Evolutionary conservation across 2,888 invertebrate species (phyloP), one percentile per base, ranked within the genome.

Genomic region (Dolichomitus sp.): DNA sequence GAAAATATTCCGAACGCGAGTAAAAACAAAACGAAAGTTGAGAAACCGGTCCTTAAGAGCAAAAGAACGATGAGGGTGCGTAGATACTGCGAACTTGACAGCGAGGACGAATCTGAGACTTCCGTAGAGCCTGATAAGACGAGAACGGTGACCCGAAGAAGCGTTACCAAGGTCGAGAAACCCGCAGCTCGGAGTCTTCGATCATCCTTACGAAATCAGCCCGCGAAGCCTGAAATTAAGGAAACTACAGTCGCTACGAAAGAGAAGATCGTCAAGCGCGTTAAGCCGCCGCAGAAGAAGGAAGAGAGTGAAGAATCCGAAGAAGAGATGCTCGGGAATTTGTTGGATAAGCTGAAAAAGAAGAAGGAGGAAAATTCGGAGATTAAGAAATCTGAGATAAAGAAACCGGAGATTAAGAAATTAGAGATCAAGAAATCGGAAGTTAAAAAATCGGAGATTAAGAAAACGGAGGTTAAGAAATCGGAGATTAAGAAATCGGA

Each of bases 281-380:
- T 80, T 77, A 73, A 72, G n/a, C 85, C 61, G 61, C 75, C 74
- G 27, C 52, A 37, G 61, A 86, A 87, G 54, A 84, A 84, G 30
- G 40, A 48, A 1, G 80, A 84, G 14, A 78, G 33, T 42, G 81
- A 77, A 37, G 84, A 87, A 89, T 96, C 96, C 1, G 96, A 96
- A 87, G 83, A 83, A 54, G 96, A 96, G 89, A 96, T 96, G 11
- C 88, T 96, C 69, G 95, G 95, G 23, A 94, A 94, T 75, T 95
- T 96, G 88, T 92, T 95, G 30, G 94, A 94, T 66, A 93, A 93
- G 76, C 81, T 90, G 48, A 89, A 88, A 33, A 89, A 87, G 73
- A 89, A 88, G 65, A 86, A 85, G 70, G 84, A 84, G 42, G 84
- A 84, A 48, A 73, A 75, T 12, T 42, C 61, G 17, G 69, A 77